phyloP scores from a whole-genome alignment of 2,113 vertebrate species.

The Scomber scombrus region DNA sequence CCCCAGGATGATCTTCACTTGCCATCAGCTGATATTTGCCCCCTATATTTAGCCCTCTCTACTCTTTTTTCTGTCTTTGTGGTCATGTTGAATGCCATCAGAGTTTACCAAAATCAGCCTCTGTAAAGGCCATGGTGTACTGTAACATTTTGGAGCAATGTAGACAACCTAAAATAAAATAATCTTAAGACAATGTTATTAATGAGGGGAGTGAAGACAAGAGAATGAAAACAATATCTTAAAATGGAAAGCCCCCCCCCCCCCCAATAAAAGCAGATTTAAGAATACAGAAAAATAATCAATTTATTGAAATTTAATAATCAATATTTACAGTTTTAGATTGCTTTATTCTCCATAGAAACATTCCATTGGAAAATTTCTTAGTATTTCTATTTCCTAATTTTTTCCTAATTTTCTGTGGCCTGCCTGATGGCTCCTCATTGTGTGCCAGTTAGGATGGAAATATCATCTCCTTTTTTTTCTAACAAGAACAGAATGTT shows the following conservation, averaged over 20 bases:
- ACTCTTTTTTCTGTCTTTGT: neutral
- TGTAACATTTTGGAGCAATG: neutral
- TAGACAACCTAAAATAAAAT: neutral
- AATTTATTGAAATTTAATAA: neutral
- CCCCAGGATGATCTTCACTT: neutral
- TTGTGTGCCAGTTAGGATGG: slow-evolving; percentile 8
- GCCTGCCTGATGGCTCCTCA: slow-evolving; percentile 2
- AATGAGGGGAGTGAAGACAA: neutral
- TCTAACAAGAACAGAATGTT: slow-evolving; percentile 36
- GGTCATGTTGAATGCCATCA: neutral
- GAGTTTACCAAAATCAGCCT: neutral
- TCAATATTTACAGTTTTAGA: no score
- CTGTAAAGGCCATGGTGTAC: neutral
- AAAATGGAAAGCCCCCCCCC: neutral
- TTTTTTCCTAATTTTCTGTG: neutral
- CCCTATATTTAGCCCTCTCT: neutral
- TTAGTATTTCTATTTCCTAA: neutral
- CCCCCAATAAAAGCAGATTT: neutral
- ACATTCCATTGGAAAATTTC: neutral
- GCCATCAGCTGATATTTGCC: neutral
- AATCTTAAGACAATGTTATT: neutral
- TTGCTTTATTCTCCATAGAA: neutral
- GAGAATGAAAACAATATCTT: neutral
- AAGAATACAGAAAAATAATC: neutral
- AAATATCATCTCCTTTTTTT: neutral